Evolutionary conservation across 2,888 invertebrate species (phyloP).

Genomic region (Craniophora ligustri): DNA sequence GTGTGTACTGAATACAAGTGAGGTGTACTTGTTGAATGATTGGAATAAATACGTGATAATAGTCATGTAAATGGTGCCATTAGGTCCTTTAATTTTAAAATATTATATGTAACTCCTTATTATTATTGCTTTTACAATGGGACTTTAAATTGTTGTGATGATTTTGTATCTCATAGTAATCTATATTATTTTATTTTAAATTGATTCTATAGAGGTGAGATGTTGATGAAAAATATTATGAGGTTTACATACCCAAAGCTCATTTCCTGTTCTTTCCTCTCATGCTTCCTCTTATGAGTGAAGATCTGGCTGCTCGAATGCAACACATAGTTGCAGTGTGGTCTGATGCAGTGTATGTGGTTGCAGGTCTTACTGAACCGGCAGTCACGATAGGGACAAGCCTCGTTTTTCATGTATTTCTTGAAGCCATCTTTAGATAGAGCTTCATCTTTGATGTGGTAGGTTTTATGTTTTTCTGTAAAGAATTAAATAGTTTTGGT

Average conservation of each 20-base stretch:
- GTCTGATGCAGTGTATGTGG: conserved; percentile 99
- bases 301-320: conserved; percentile 99
- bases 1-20: conserved; percentile 36
- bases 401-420: conserved; percentile 99
- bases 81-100: conserved; percentile 15
- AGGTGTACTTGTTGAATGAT: conserved; percentile 29
- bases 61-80: conserved; percentile 13
- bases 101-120: conserved; percentile 8
- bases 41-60: conserved; percentile 31
- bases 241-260: conserved; percentile 92
- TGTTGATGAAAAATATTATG: not conserved
- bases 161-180: no score
- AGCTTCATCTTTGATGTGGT: conserved; percentile 99
- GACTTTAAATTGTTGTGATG: no score
- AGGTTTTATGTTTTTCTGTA: conserved; percentile 99
- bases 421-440: conserved; percentile 98
- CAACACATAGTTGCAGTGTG: conserved; percentile 97
- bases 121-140: not conserved
- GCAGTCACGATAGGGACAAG: conserved; percentile 96
- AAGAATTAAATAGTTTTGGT: not conserved
- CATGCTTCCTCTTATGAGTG: conserved; percentile 99
- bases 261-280: conserved; percentile 96
- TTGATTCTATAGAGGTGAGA: no score
- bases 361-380: conserved; percentile 98
- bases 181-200: no score